Conservation (phyloP, 2,797 vertebrate species). For the Tokudaia tokunoshimensis region DNA sequence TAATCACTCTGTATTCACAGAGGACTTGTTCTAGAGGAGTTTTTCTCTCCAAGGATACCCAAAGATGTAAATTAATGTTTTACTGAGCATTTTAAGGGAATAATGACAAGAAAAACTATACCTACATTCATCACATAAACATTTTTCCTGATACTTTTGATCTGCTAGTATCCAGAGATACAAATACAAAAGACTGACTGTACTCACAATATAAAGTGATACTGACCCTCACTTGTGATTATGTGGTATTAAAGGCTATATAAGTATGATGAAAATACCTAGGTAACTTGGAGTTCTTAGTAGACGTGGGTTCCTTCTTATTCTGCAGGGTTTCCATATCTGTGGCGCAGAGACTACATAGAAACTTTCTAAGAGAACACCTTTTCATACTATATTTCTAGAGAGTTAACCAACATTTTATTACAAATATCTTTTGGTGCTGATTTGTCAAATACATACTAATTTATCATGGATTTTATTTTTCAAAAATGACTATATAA, state of each 20-base stretch:
- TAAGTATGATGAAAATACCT: not conserved
- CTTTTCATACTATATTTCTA: not conserved
- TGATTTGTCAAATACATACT: not conserved
- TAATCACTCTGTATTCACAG: not conserved
- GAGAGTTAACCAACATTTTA: conserved; percentile 13
- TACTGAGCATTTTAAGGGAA: not conserved
- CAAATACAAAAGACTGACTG: not conserved
- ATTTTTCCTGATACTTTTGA: not conserved
- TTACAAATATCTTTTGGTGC: not conserved
- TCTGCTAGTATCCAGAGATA: not conserved
- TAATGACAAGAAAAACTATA: not conserved
- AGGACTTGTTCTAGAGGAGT: not conserved
- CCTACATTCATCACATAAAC: too few species aligned
- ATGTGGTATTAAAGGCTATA: not conserved
- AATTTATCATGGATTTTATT: not conserved
- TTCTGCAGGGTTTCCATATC: not conserved
- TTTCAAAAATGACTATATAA: not conserved
- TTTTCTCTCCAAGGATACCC: not conserved
- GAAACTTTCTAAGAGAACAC: not conserved
- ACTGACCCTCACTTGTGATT: not conserved
- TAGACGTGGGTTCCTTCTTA: not conserved
- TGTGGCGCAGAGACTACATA: not conserved
- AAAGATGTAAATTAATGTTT: not conserved
- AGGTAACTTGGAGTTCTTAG: not conserved
- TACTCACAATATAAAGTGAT: not conserved